Evolutionary conservation across 2,797 vertebrate genomes (phyloP).

Genomic region (Macropus fuliginosus): DNA sequence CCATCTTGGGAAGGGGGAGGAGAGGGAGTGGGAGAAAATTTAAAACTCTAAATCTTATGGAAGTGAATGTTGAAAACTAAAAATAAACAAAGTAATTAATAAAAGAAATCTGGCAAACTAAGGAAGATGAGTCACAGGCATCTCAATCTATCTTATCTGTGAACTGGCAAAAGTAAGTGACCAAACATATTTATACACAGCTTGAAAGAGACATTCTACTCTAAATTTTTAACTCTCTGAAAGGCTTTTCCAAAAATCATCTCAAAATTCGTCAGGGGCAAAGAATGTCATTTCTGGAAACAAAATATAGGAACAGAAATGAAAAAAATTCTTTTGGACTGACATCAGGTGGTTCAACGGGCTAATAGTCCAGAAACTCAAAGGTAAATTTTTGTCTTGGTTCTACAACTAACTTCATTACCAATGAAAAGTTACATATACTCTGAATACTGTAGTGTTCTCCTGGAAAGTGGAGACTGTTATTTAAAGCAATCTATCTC

Average conservation of each 20-base stretch:
- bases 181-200: neutral
- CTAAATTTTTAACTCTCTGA: neutral
- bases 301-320: slow-evolving; percentile 24
- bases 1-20: too few species aligned
- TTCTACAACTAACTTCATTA: slow-evolving; percentile 41
- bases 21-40: too few species aligned
- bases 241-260: slow-evolving; percentile 13
- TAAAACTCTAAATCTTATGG: too few species aligned
- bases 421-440: slow-evolving; percentile 15
- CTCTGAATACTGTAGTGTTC: slow-evolving; percentile 27
- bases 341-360: neutral
- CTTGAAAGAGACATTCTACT: neutral
- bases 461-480: slow-evolving; percentile 41
- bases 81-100: too few species aligned
- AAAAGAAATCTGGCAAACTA: neutral
- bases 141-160: slow-evolving; percentile 3
- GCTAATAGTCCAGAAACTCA: slow-evolving; percentile 27
- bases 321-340: slow-evolving; percentile 16
- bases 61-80: too few species aligned
- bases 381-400: slow-evolving; percentile 39
- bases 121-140: slow-evolving; percentile 43
- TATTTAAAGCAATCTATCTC: slow-evolving; percentile 54
- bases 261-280: slow-evolving; percentile 3
- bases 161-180: slow-evolving; percentile 1
- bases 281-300: neutral